Evolutionary conservation across 2,797 vertebrate species (phyloP).

Genomic region (Acanthurus leucopareius): DNA sequence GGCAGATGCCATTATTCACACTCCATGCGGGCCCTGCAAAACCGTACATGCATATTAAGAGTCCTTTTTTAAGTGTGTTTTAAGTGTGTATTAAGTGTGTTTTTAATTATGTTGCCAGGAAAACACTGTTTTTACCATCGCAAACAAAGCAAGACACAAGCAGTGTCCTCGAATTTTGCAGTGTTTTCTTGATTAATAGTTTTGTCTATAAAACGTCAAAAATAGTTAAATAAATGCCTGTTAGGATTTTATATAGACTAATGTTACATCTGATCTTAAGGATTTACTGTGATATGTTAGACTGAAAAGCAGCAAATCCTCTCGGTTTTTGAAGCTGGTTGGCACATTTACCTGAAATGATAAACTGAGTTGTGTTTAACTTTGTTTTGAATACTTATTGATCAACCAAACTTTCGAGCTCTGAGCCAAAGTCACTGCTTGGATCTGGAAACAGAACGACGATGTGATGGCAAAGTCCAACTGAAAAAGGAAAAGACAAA

Average conservation of each 20-base stretch:
- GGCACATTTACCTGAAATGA: not conserved
- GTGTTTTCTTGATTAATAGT: not conserved
- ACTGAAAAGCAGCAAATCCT: not conserved
- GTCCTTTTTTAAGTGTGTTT: conserved; percentile 24
- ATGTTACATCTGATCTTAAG: not conserved
- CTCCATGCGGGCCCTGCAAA: not conserved
- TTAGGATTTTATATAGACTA: not conserved
- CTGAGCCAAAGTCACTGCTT: not conserved
- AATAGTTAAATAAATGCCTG: no score
- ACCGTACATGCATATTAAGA: conserved; percentile 2
- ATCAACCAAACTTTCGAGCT: not conserved
- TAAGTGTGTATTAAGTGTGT: no score
- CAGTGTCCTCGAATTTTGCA: not conserved
- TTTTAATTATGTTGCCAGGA: not conserved
- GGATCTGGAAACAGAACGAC: not conserved
- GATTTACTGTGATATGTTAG: not conserved
- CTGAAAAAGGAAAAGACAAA: not conserved
- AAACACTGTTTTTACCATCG: not conserved
- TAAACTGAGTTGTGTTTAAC: not conserved
- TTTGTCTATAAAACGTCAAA: not conserved
- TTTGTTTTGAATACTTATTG: not conserved
- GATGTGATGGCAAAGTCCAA: not conserved
- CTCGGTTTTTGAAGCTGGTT: not conserved
- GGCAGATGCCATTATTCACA: conserved; percentile 25
- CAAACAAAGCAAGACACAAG: not conserved